Percentiles rank a stretch among this genome's conserved stretches.
Evolutionary conservation across 1,140 invertebrate species (phyloP).

Genomic region (Macrobrachium nipponense): DNA sequence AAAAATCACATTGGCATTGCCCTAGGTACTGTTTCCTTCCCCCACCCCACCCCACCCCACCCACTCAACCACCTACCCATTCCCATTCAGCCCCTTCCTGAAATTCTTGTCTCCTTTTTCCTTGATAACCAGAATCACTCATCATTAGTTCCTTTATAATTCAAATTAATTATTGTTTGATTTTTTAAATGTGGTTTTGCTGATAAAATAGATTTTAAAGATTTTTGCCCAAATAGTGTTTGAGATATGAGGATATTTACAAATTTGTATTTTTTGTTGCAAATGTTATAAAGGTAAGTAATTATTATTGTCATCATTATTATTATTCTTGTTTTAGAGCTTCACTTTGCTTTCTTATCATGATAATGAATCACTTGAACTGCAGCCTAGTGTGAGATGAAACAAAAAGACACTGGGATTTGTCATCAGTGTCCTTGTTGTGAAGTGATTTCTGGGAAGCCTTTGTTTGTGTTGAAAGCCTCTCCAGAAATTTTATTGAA

Average conservation of each 20-base stretch:
- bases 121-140: conserved; percentile 58
- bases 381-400: conserved; percentile 52
- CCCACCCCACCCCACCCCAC: neutral
- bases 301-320: conserved; percentile 54
- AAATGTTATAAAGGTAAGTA: conserved; percentile 57
- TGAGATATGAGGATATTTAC: conserved; percentile 45
- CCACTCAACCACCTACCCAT: neutral
- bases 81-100: neutral
- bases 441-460: conserved; percentile 5
- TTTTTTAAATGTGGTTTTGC: conserved; percentile 53
- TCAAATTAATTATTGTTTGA: conserved; percentile 56
- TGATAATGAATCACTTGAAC: conserved; percentile 50
- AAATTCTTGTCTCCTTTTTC: neutral
- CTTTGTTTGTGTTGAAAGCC: conserved; percentile 10
- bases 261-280: conserved; percentile 62
- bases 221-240: conserved; percentile 61
- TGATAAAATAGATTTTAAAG: conserved; percentile 56
- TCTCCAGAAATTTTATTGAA: conserved; percentile 1
- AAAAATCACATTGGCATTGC: conserved; percentile 60
- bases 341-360: conserved; percentile 58
- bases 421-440: conserved; percentile 16
- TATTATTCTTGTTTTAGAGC: conserved; percentile 47
- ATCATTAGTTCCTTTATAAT: conserved; percentile 43
- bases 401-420: neutral
- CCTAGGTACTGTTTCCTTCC: conserved; percentile 54